Evolutionary conservation across 2,888 invertebrate genomes (phyloP).

Genomic region (Cantharis rustica): DNA sequence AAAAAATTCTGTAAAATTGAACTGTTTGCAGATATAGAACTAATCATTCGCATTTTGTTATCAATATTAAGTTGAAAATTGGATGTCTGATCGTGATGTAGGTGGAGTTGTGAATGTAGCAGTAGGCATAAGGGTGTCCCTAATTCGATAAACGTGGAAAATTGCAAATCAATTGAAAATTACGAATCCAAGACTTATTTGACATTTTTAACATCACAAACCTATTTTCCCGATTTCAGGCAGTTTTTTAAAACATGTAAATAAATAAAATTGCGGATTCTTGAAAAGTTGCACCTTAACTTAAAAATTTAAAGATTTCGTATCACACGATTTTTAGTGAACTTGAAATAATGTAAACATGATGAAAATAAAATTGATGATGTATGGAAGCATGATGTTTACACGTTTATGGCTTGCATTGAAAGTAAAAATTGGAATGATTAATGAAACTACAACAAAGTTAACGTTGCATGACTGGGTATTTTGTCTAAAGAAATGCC

Average conservation of each 20-base stretch:
- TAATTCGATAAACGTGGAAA: not conserved
- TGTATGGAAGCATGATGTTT: constrained; percentile 2
- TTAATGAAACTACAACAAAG: not conserved
- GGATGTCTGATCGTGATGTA: not conserved
- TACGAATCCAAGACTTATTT: not conserved
- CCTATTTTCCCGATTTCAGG: not conserved
- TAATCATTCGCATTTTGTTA: not conserved
- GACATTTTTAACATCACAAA: not conserved
- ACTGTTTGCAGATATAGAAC: not conserved
- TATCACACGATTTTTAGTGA: not conserved
- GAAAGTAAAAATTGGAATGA: not conserved
- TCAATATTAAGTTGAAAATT: not conserved
- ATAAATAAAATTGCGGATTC: not conserved
- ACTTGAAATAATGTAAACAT: not conserved
- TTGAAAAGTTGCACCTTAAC: no score
- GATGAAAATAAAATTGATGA: not conserved
- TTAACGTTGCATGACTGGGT: not conserved
- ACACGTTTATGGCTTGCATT: not conserved
- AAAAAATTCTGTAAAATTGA: not conserved
- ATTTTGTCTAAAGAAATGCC: not conserved
- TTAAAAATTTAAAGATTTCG: not conserved
- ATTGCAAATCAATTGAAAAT: not conserved
- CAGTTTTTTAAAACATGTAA: not conserved
- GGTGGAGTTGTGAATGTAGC: not conserved
- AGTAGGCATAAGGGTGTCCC: not conserved